These are phyloP conservation scores for Cervus canadensis DNA, from an alignment of 2,113 vertebrate species.

Conservation along the genomic window DNA sequence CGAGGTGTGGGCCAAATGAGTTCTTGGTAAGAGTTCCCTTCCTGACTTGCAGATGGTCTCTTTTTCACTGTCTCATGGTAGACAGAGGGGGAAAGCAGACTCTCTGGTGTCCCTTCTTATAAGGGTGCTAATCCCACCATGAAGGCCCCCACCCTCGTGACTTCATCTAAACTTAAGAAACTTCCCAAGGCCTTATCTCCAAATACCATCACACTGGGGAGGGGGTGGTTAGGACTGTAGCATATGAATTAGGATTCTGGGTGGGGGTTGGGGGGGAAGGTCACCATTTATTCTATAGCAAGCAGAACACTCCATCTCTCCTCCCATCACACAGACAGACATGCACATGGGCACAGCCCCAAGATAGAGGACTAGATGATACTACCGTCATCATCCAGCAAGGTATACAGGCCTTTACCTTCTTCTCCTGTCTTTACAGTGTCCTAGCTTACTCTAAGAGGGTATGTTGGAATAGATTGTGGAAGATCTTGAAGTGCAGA, in stretches of 20 bases:
- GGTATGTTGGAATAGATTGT: neutral
- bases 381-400: neutral
- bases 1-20: neutral
- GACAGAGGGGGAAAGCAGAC: neutral
- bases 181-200: neutral
- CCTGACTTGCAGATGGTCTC: neutral
- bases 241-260: neutral
- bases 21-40: neutral
- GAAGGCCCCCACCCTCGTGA: neutral
- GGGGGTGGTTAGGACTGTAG: neutral
- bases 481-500: neutral
- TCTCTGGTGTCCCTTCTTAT: neutral
- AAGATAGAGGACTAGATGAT: neutral
- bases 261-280: neutral
- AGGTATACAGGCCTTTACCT: neutral
- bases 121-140: neutral
- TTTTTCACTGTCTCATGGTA: neutral
- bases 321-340: neutral
- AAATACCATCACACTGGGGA: neutral
- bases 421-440: neutral
- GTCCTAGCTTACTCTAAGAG: neutral
- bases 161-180: neutral
- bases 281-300: neutral
- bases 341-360: too few species aligned
- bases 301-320: neutral